Evolutionary conservation across 2,888 invertebrate species (phyloP).

Genomic region (Epirrita christyi): DNA sequence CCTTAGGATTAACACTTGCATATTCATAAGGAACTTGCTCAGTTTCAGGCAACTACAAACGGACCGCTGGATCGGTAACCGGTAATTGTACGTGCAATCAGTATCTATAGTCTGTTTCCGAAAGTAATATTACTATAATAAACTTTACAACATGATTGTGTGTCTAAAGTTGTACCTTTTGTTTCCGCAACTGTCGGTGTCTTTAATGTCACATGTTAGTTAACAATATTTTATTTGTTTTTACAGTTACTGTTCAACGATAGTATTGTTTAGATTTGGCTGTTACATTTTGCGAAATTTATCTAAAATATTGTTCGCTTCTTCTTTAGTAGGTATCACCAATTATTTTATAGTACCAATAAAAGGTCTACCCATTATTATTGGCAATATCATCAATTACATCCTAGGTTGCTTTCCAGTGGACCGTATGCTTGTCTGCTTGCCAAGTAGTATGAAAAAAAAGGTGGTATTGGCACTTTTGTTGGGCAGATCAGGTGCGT

Average conservation of each 20-base stretch:
- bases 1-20: conserved; percentile 46
- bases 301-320: not conserved
- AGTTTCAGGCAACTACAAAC: conserved; percentile 57
- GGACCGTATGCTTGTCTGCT: too few species aligned
- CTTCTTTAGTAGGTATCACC: not conserved
- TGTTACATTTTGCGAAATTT: too few species aligned
- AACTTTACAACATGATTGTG: conserved; percentile 65
- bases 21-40: conserved; percentile 51
- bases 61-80: conserved; percentile 57
- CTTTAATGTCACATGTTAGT: conserved; percentile 44
- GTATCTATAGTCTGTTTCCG: conserved; percentile 23
- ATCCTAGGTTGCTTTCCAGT: too few species aligned
- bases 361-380: too few species aligned
- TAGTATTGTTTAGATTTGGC: too few species aligned
- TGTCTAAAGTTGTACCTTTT: conserved; percentile 44
- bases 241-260: conserved; percentile 10
- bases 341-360: too few species aligned
- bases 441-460: too few species aligned
- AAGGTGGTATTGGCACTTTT: too few species aligned
- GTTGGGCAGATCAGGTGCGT: too few species aligned
- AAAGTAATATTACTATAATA: conserved; percentile 24
- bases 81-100: conserved; percentile 60
- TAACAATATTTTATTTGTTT: conserved; percentile 2
- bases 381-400: too few species aligned
- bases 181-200: conserved; percentile 53